phyloP scores from a whole-genome alignment of 1,140 invertebrate genomes.

The Drosophila kohkoa region DNA sequence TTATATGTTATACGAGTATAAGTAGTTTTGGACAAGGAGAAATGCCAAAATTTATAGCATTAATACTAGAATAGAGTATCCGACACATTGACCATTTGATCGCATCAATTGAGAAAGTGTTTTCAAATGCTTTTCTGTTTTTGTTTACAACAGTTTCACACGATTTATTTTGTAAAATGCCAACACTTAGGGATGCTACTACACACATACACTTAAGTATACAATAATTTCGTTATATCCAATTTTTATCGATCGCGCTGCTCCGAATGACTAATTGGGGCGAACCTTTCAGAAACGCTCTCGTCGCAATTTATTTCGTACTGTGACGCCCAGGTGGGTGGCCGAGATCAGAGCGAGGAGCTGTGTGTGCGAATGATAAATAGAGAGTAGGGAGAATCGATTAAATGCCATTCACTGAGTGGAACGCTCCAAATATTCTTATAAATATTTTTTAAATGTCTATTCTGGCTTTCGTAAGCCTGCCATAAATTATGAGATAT shows the following conservation, averaged over 20 bases:
- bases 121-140: constrained; percentile 1
- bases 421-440: neutral
- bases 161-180: constrained; percentile 45
- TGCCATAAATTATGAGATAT: constrained; percentile 48
- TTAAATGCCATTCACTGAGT: constrained; percentile 8
- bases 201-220: constrained; percentile 2
- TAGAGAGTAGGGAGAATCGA: constrained; percentile 33
- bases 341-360: constrained; percentile 64
- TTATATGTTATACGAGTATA: constrained; percentile 28
- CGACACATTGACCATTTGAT: constrained; percentile 16
- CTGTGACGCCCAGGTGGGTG: constrained; percentile 74
- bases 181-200: constrained; percentile 42
- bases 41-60: constrained; percentile 24
- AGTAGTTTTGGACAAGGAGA: constrained; percentile 42
- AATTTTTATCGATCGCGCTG: constrained; percentile 4
- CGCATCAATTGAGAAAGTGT: constrained; percentile 16
- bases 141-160: constrained; percentile 29
- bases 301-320: constrained; percentile 76
- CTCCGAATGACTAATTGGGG: constrained; percentile 25
- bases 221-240: neutral
- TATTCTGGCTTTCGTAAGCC: constrained; percentile 57
- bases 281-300: constrained; percentile 65
- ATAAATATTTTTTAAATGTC: constrained; percentile 6
- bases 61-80: neutral
- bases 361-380: constrained; percentile 41